A percentile compares a stretch with the other conserved stretches of the same genome.
Conservation (phyloP, 2,888 invertebrate genomes). For the Euphydryas editha region DNA sequence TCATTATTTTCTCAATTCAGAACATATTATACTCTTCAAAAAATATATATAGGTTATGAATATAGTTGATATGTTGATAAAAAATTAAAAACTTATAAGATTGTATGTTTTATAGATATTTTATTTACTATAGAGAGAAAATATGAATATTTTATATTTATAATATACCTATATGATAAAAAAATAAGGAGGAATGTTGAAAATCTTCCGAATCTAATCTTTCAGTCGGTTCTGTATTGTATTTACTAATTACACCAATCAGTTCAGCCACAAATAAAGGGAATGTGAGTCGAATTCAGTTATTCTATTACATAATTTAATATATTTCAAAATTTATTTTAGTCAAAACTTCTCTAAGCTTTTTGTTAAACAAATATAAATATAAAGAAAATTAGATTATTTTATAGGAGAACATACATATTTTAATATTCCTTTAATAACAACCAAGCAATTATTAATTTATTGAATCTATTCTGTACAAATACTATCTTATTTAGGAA, state of each 20-base stretch:
- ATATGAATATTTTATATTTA: background rate
- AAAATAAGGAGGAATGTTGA: background rate
- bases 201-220: background rate
- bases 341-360: too few relatives aligned
- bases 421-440: background rate
- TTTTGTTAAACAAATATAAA: too few relatives aligned
- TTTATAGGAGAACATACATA: background rate
- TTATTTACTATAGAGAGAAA: background rate
- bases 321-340: too few relatives aligned
- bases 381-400: background rate
- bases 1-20: conserved; percentile 1
- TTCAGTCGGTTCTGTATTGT: background rate
- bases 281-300: background rate
- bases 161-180: background rate
- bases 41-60: conserved; percentile 6
- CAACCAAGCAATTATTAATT: background rate
- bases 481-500: conserved; percentile 3
- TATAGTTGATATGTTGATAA: background rate
- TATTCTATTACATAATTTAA: background rate
- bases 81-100: background rate
- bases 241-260: conserved; percentile 4
- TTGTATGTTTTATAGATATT: too few relatives aligned
- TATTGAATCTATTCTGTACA: conserved; percentile 6
- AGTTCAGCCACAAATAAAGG: background rate
- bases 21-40: background rate